Evolutionary conservation across 2,888 invertebrate species (phyloP).

Genomic region (Chrysodeixis includens): DNA sequence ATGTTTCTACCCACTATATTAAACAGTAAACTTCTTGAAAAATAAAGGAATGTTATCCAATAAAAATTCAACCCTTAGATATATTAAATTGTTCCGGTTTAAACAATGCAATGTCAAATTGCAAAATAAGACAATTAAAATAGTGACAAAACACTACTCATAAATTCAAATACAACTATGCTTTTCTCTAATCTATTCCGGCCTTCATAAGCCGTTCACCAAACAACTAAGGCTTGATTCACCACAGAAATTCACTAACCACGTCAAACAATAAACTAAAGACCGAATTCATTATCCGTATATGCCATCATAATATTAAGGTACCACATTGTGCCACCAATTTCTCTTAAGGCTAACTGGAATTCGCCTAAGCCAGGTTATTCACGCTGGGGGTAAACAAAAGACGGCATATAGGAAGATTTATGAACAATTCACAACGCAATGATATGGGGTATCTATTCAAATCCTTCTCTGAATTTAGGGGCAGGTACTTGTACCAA

Average conservation of each 20-base stretch:
- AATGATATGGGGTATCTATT: slow-evolving; percentile 86
- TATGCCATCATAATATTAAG: slow-evolving; percentile 33
- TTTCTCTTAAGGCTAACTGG: slow-evolving; percentile 70
- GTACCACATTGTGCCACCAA: slow-evolving; percentile 57
- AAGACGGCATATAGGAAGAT: slow-evolving; percentile 83
- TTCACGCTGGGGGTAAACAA: slow-evolving; percentile 81
- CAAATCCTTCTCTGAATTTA: slow-evolving; percentile 79
- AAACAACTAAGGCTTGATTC: slow-evolving; percentile 46
- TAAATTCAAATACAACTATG: too few relatives aligned
- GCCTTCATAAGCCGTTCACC: too few relatives aligned
- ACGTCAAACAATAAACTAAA: slow-evolving; percentile 61
- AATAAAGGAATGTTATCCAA: too few relatives aligned
- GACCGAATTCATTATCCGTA: slow-evolving; percentile 61
- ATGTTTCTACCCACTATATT: too few relatives aligned
- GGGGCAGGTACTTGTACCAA: slow-evolving; percentile 73
- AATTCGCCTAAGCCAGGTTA: slow-evolving; percentile 75
- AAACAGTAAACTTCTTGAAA: too few relatives aligned
- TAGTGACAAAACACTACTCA: too few relatives aligned
- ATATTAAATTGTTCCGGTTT: too few relatives aligned
- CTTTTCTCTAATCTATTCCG: too few relatives aligned
- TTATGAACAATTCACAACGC: slow-evolving; percentile 86
- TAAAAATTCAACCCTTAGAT: too few relatives aligned
- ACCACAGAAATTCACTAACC: slow-evolving; percentile 51
- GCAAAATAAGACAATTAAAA: too few relatives aligned
- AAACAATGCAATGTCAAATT: too few relatives aligned